Evolutionary conservation across 2,113 vertebrate species (phyloP).

Genomic region (Syngnathus scovelli): DNA sequence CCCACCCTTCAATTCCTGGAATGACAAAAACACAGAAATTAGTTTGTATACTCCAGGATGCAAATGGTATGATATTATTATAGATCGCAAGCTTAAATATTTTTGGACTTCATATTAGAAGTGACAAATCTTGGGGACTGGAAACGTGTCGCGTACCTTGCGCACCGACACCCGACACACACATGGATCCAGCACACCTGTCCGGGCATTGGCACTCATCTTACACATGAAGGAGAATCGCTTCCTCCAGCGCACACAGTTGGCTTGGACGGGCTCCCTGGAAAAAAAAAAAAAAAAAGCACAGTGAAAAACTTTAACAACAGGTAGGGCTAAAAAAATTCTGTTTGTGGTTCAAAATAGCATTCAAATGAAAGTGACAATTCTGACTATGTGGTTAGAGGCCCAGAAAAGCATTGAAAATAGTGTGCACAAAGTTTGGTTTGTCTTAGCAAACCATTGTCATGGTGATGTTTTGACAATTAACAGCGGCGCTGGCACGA

Average conservation of each 20-base stretch:
- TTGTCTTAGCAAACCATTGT: conserved; percentile 30
- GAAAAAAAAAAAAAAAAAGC: conserved; percentile 33
- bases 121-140: too few species aligned
- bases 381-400: not conserved
- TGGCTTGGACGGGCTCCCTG: conserved; percentile 87
- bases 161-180: conserved; percentile 88
- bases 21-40: conserved; percentile 34
- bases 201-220: conserved; percentile 85
- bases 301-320: not conserved
- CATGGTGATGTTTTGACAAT: conserved; percentile 29
- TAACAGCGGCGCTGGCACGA: conserved; percentile 6
- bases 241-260: conserved; percentile 89
- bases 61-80: too few species aligned
- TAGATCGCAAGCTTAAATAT: too few species aligned
- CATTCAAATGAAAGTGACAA: not conserved
- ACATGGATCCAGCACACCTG: conserved; percentile 86
- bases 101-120: too few species aligned
- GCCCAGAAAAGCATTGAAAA: not conserved
- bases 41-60: not conserved
- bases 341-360: not conserved
- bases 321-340: not conserved
- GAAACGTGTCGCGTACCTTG: conserved; percentile 72
- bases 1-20: conserved; percentile 92
- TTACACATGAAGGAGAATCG: conserved; percentile 89
- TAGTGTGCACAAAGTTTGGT: conserved; percentile 31